These are phyloP conservation scores for Prolemur simus DNA, from an alignment of 2,113 vertebrate genomes.

Conservation along the genomic window DNA sequence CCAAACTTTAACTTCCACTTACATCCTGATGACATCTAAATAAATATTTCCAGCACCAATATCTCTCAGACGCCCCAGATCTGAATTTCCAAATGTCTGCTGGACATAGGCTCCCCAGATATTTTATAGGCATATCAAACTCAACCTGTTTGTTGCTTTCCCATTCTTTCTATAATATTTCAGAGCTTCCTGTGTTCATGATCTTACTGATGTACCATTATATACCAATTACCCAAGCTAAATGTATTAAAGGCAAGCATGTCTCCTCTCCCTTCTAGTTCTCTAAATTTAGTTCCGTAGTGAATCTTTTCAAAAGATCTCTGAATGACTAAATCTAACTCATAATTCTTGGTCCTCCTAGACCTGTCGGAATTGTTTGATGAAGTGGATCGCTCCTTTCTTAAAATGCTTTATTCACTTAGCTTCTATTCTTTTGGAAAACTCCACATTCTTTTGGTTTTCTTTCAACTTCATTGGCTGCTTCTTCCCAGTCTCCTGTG, in stretches of 20 bases:
- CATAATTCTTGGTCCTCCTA: not conserved
- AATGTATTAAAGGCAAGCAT: not conserved
- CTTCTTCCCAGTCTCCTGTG: not conserved
- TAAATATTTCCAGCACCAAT: not conserved
- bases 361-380: not conserved
- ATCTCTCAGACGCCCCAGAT: constrained; percentile 1
- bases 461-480: not conserved
- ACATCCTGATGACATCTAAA: not conserved
- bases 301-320: not conserved
- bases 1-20: constrained; percentile 39
- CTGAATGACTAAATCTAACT: not conserved
- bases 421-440: not conserved
- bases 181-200: not conserved
- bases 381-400: not conserved
- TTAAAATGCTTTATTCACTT: not conserved
- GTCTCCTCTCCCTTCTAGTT: not conserved
- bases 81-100: not conserved
- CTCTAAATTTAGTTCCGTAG: not conserved
- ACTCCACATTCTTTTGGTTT: not conserved
- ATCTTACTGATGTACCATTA: not conserved
- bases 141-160: not conserved
- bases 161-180: not conserved
- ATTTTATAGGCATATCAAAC: not conserved
- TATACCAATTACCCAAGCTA: not conserved
- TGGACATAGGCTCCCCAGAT: not conserved